Base-by-base conservation (phyloP, 2,113 vertebrate species). In the Protobothrops mucrosquamatus region DNA sequence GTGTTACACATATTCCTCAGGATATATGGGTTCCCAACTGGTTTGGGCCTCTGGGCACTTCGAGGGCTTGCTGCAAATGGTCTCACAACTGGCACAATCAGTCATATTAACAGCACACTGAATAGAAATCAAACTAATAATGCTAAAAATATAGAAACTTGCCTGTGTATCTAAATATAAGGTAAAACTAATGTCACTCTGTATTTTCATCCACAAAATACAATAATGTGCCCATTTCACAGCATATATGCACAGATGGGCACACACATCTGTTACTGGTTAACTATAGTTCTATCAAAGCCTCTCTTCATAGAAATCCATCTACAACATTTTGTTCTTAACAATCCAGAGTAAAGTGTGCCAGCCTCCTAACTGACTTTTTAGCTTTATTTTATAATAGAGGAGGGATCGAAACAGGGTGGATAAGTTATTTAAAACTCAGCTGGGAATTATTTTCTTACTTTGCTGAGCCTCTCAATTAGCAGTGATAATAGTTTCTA, bases 401-500 rank as follows among this genome's bases (percentile, higher is more conserved):
- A 56, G 59, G 26, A 89, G 39, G 43, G 43, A 57, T 48, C 12
- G 29, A 90, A 93, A 90, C 69, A 93, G 46, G n/a, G 48, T 8
- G 26, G 92, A 56, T 90, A 15, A 85, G 26, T 55, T 89, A n/a
- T 81, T 92, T 51, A 89, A 26, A 85, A 51, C 29, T 26, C 85
- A 1, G 46, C 54, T 86, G 29, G 81, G 46, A 59, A 93, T 93
- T 86, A 26, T 90, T 52, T 90, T 52, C 85, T 86, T 56, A 85
- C 46, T n/a, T 57, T 3, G 4, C 39, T 81, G 59, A 89, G 54
- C 87, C 88, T 52, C 87, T 59, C 59, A 91, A 55, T 69, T 91
- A 87, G 39, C 89, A 74, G 34, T 91, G 5, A 88, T 87, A 69
- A 93, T 81, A 46, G 29, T 57, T 74, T 81, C 29, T 85, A 93